Percentiles rank a stretch among this genome's conserved stretches.
Evolutionary conservation across 2,888 invertebrate species (phyloP).

Genomic region (Synanthedon myopaeformis): DNA sequence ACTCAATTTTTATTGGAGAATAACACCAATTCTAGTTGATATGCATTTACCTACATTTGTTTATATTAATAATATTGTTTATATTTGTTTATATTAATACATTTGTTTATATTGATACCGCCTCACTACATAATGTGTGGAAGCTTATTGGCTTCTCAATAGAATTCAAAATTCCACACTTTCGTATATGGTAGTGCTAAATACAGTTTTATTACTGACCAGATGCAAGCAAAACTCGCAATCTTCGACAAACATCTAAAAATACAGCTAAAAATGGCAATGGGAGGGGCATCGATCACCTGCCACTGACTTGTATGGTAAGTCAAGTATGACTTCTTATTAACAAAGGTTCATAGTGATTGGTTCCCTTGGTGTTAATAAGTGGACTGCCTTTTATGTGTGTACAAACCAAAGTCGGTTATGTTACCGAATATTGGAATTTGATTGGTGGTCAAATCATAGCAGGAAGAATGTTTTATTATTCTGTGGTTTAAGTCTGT

Average conservation of each 20-base stretch:
- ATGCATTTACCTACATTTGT: too few relatives aligned
- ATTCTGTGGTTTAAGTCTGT: too few relatives aligned
- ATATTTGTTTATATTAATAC: too few relatives aligned
- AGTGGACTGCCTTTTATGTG: conserved; percentile 25
- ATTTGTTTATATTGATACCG: too few relatives aligned
- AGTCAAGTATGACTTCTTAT: conserved; percentile 33
- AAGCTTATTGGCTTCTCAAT: too few relatives aligned
- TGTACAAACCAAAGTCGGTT: conserved; percentile 24
- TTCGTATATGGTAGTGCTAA: conserved; percentile 40
- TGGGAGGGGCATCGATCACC: conserved; percentile 28
- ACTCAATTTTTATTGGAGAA: too few relatives aligned
- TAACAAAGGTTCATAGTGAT: conserved; percentile 14
- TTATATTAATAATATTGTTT: too few relatives aligned
- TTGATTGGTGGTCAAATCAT: too few relatives aligned
- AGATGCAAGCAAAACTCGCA: conserved; percentile 20
- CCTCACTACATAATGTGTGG: too few relatives aligned
- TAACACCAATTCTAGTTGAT: too few relatives aligned
- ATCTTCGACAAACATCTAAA: conserved; percentile 20
- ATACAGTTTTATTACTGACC: conserved; percentile 28
- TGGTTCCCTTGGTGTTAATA: not conserved
- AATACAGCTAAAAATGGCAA: conserved; percentile 28
- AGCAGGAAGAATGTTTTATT: too few relatives aligned
- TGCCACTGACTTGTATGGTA: conserved; percentile 20
- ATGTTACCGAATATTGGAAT: too few relatives aligned
- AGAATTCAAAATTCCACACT: not conserved